phyloP scores from a whole-genome alignment of 2,113 vertebrate genomes.

The Clarias gariepinus region DNA sequence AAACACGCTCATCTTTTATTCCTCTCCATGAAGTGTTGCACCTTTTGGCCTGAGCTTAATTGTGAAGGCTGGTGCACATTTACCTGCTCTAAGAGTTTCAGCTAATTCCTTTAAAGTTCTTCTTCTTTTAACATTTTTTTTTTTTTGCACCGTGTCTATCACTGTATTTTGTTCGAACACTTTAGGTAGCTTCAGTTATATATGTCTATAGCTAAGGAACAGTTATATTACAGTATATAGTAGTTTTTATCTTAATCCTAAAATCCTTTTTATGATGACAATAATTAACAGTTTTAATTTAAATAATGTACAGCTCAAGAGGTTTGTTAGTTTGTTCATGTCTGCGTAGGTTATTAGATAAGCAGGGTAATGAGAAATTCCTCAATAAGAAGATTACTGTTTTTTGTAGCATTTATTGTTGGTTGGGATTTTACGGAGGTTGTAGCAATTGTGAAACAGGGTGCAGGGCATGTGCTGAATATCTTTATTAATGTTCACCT shows the following conservation, averaged over 20 bases:
- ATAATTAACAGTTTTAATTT: background rate
- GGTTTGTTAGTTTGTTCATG: background rate
- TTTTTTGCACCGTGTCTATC: background rate
- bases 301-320: background rate
- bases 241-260: background rate
- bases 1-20: constrained; percentile 53
- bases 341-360: background rate
- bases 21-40: constrained; percentile 43
- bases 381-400: background rate
- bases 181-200: background rate
- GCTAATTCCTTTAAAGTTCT: constrained; percentile 57
- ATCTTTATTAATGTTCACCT: background rate
- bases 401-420: background rate
- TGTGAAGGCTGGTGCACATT: constrained; percentile 40
- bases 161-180: background rate
- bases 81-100: constrained; percentile 42
- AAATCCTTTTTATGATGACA: background rate
- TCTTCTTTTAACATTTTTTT: constrained; percentile 35
- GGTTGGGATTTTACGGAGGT: background rate
- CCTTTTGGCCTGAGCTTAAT: constrained; percentile 58
- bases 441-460: background rate
- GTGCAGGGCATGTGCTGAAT: background rate
- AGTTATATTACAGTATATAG: background rate
- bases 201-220: background rate
- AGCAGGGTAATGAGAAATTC: background rate